Evolutionary conservation across 30 jellyfish, hydroid and myxozoan species (phyloP).

Genomic region (Turritopsis rubra): DNA sequence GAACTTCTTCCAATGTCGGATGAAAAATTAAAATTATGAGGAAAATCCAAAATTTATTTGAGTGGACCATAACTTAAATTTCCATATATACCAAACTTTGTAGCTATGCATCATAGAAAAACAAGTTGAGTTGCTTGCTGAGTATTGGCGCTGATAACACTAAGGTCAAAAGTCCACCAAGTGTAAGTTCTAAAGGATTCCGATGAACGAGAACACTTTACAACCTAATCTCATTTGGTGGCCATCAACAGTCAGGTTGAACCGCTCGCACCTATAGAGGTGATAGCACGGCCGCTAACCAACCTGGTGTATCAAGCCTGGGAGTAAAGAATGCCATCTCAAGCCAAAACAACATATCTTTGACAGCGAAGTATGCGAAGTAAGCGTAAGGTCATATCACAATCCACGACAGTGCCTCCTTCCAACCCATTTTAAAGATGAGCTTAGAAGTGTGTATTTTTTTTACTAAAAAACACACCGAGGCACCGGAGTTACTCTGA

Average conservation of each 20-base stretch:
- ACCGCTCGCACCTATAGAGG: neutral
- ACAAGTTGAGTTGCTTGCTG: no score
- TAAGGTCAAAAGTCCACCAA: neutral
- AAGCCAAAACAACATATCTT: neutral
- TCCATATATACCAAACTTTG: no score
- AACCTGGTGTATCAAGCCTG: neutral
- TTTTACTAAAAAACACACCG: neutral
- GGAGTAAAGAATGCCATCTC: neutral
- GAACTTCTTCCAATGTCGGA: no score
- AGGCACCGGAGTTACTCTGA: neutral
- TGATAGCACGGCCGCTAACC: neutral
- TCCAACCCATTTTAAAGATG: neutral
- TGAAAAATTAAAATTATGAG: no score
- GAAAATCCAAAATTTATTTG: no score
- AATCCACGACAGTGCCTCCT: neutral
- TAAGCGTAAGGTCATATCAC: neutral
- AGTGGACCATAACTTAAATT: no score
- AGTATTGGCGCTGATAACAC: no score
- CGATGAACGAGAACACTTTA: neutral
- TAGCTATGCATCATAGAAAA: no score
- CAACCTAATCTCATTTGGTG: neutral
- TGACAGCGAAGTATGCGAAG: neutral
- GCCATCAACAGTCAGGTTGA: neutral
- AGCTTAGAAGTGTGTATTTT: neutral
- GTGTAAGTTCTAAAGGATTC: neutral